These are phyloP conservation scores for Euplexia lucipara DNA, from an alignment of 2,888 invertebrate species.

Conservation along the genomic window DNA sequence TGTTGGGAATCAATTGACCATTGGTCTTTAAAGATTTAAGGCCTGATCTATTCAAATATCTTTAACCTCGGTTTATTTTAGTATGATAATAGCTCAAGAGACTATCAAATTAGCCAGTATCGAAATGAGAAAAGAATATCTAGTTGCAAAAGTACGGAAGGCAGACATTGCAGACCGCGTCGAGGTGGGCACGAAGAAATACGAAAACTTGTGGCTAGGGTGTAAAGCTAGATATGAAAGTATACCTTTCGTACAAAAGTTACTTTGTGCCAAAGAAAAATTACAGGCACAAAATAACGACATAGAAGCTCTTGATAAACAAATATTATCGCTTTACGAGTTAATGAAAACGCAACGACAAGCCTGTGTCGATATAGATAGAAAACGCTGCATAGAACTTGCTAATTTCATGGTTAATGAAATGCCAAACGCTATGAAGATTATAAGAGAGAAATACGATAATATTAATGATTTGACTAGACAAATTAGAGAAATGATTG, in stretches of 20 bases:
- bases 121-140: conserved; percentile 78
- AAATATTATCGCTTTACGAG: conserved; percentile 64
- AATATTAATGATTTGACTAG: conserved; percentile 65
- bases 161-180: conserved; percentile 71
- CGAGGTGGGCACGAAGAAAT: conserved; percentile 75
- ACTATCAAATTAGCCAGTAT: conserved; percentile 78
- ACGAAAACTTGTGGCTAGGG: conserved; percentile 79
- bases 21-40: neutral
- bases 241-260: conserved; percentile 78
- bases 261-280: conserved; percentile 69
- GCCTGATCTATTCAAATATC: neutral
- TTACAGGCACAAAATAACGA: conserved; percentile 65
- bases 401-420: conserved; percentile 77
- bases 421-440: conserved; percentile 69
- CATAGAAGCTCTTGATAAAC: conserved; percentile 68
- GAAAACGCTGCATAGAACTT: conserved; percentile 73
- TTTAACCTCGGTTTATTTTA: conserved; percentile 62
- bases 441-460: conserved; percentile 67
- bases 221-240: conserved; percentile 80
- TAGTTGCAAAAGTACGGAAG: conserved; percentile 76
- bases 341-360: conserved; percentile 71
- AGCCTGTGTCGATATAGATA: conserved; percentile 67
- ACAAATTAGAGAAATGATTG: conserved; percentile 62
- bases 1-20: neutral
- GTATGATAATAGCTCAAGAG: conserved; percentile 73